Conservation (phyloP, 1,140 invertebrate genomes). For the Prorops nasuta region DNA sequence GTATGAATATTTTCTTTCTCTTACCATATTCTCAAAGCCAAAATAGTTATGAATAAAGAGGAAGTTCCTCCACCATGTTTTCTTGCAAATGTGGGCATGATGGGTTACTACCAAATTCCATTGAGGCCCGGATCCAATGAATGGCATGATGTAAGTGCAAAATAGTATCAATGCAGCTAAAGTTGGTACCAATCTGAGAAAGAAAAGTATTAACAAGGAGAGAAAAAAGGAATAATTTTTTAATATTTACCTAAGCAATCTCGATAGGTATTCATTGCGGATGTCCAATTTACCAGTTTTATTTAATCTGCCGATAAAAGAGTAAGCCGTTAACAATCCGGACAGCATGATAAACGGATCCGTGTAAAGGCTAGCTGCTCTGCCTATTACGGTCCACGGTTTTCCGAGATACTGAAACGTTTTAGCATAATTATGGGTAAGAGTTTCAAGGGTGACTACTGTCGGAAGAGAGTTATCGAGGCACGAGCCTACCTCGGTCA, state of each 20-base stretch:
- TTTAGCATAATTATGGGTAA: neutral
- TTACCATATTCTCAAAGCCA: conserved; percentile 65
- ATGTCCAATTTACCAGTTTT: conserved; percentile 61
- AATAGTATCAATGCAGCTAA: conserved; percentile 64
- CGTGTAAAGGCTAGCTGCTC: conserved; percentile 74
- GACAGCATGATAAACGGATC: conserved; percentile 77
- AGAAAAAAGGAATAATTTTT: neutral
- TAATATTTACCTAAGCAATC: conserved; percentile 60
- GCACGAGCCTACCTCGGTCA: conserved; percentile 61
- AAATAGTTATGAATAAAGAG: conserved; percentile 67
- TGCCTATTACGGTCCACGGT: conserved; percentile 70
- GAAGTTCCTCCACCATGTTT: conserved; percentile 65
- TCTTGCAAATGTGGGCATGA: conserved; percentile 64
- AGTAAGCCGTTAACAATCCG: conserved; percentile 68
- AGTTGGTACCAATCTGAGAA: conserved; percentile 61
- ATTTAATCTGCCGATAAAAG: conserved; percentile 62
- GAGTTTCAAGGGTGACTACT: no score
- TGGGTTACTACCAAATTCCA: conserved; percentile 66
- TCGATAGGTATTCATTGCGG: conserved; percentile 60
- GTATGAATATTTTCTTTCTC: neutral
- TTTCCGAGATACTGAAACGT: conserved; percentile 61
- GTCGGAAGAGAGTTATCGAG: neutral
- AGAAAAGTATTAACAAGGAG: conserved; percentile 8
- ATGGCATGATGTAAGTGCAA: conserved; percentile 64
- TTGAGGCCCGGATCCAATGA: conserved; percentile 63